Evolutionary conservation across 2,888 invertebrate species (phyloP).

Genomic region (Lepidocyrtoides sp.): DNA sequence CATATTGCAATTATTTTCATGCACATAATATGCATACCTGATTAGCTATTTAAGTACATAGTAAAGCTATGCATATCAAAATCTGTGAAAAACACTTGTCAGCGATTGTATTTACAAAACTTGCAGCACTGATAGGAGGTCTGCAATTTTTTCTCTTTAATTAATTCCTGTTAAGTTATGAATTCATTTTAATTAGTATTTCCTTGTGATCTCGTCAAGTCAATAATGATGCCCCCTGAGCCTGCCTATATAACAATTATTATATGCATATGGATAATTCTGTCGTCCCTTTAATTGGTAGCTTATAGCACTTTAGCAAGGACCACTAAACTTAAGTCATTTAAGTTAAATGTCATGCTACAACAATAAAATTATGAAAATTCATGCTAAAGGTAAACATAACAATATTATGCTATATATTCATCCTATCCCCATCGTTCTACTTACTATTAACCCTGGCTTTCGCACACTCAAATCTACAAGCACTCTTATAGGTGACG

Average conservation of each 20-base stretch:
- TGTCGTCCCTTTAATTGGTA: neutral
- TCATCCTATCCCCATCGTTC: neutral
- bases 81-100: neutral
- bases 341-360: neutral
- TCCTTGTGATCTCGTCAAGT: neutral
- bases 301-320: neutral
- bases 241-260: neutral
- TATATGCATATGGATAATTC: neutral
- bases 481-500: conserved; percentile 82
- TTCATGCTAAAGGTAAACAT: neutral
- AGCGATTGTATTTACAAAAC: neutral
- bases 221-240: neutral
- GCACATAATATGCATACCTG: no score
- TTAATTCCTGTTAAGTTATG: conserved; percentile 2
- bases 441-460: conserved; percentile 82
- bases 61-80: neutral
- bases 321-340: neutral
- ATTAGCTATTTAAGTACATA: neutral
- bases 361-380: neutral
- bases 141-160: neutral
- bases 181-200: conserved; percentile 24
- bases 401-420: neutral
- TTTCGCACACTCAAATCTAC: conserved; percentile 83
- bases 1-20: no score
- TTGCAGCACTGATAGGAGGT: neutral